A percentile compares a stretch with the other conserved stretches of the same genome.
Evolutionary conservation across 1,140 invertebrate genomes (phyloP).

Genomic region (Saccostrea echinata): DNA sequence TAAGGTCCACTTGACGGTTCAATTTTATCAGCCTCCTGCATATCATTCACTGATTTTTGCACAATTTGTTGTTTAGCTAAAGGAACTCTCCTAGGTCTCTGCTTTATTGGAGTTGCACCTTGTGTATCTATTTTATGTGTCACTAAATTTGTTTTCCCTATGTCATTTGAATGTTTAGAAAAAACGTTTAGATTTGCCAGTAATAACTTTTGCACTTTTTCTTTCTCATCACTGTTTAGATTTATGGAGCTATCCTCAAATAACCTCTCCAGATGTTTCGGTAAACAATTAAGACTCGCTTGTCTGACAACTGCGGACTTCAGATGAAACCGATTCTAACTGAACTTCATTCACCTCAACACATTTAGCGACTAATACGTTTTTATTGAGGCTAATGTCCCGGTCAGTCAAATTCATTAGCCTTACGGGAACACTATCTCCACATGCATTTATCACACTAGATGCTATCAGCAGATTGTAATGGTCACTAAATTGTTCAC

Average conservation of each 20-base stretch:
- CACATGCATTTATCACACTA: not conserved
- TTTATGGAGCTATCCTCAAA: not conserved
- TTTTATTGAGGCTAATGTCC: not conserved
- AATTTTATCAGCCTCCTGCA: conserved; percentile 65
- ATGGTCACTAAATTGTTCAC: not conserved
- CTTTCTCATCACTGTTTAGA: not conserved
- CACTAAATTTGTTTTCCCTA: not conserved
- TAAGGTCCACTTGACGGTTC: conserved; percentile 78
- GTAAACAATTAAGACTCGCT: not conserved
- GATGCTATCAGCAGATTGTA: not conserved
- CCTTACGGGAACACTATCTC: not conserved
- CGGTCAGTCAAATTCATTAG: not conserved
- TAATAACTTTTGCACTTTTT: not conserved
- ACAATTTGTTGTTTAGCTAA: not conserved
- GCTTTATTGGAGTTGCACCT: not conserved
- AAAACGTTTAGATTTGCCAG: not conserved
- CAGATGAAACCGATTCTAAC: not conserved
- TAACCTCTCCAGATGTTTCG: not conserved
- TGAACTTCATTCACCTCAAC: not conserved
- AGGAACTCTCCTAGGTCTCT: not conserved
- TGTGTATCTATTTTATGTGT: not conserved
- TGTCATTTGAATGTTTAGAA: not conserved
- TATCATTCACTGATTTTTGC: conserved; percentile 14
- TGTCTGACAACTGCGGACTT: not conserved
- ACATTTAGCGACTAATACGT: not conserved